Evolutionary conservation across 2,797 vertebrate genomes (phyloP), one percentile per base, ranked within the genome.

Genomic region (Champsocephalus esox): DNA sequence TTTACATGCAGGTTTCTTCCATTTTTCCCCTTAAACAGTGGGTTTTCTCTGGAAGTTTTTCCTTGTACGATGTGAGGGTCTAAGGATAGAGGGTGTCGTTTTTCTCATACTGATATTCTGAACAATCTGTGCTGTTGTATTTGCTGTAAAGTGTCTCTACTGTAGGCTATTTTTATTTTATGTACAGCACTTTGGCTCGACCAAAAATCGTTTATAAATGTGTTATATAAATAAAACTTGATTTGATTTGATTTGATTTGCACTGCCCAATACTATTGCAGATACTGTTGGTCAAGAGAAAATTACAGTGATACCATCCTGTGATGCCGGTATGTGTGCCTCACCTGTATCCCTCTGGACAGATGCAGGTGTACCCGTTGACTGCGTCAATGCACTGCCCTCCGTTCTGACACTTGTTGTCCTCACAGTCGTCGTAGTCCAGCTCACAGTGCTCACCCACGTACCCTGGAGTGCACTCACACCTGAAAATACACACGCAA

Each of bases 401-500:
- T 73, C 97, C 96, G 0, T 98, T 99, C 92, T 96, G 96, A 91
- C 98, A 99, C 83, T 98, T 99, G 87, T 98, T 97, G n/a, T 98
- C 97, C 49, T 96, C 94, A 81, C 98, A 99, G 86, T 99, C 98
- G 0, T 99, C 95, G 54, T 95, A 96, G 70, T 99, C 97, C 69
- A 95, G 82, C 75, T 98, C 97, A 65, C 98, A 99, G 16, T 98
- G 96, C 43, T 98, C 97, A 0, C 98, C 97, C 1, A 97, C 82
- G 3, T 97, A 99, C 0, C 98, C 98, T 16, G 98, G 97, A 11
- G 96, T 97, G 84, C 98, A 99, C 85, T 99, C 98, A 85, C 98
- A 99, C 88, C 98, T 99, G 70, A 69, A 76, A 69, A 12, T 0
- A 50, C 32, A 67, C 63, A 75, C 57, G 70, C 16, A 75, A 21